Conservation (phyloP, 2,797 vertebrate genomes). For the Pipistrellus pygmaeus region DNA sequence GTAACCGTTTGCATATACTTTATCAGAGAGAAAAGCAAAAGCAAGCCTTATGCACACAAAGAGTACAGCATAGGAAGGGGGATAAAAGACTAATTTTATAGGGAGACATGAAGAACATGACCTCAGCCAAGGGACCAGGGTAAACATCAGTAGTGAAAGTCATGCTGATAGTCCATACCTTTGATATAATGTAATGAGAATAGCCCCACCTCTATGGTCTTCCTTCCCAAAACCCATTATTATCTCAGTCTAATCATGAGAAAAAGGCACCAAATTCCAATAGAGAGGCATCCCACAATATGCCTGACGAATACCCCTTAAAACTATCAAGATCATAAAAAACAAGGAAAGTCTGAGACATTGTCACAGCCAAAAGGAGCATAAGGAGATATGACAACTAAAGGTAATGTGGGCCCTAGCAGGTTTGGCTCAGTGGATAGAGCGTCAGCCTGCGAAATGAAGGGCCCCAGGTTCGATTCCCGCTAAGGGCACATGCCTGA, state of each 20-base stretch:
- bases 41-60: background rate
- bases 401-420: background rate
- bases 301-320: background rate
- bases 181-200: background rate
- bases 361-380: background rate
- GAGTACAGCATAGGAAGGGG: background rate
- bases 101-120: background rate
- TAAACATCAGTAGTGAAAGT: background rate
- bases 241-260: background rate
- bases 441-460: too few relatives aligned
- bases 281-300: background rate
- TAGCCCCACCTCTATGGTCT: background rate
- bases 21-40: slow-evolving; percentile 29
- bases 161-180: background rate
- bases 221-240: background rate
- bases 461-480: too few relatives aligned
- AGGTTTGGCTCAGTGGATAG: too few relatives aligned
- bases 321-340: background rate
- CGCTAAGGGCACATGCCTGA: too few relatives aligned
- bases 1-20: background rate
- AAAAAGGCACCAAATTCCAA: background rate
- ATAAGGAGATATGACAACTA: background rate
- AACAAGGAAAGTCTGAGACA: slow-evolving; percentile 7
- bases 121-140: background rate
- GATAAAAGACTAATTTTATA: background rate